phyloP scores from a whole-genome alignment of 2,113 vertebrate genomes.

The Speoplatyrhinus poulsoni region DNA sequence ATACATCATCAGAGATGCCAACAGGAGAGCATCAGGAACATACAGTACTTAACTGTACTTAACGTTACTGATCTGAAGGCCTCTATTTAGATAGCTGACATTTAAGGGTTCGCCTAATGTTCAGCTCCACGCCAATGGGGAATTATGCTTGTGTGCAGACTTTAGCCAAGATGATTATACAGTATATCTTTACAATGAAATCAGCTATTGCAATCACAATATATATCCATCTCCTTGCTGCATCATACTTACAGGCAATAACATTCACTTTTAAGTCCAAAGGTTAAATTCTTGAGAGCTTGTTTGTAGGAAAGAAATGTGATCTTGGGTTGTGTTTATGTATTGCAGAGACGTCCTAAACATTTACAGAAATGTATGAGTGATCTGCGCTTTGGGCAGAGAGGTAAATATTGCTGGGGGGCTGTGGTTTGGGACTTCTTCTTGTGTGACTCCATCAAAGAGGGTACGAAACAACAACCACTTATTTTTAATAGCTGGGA shows the following conservation, averaged over 20 bases:
- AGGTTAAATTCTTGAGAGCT: constrained; percentile 20
- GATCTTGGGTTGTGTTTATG: constrained; percentile 41
- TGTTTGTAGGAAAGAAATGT: constrained; percentile 31
- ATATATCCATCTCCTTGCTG: constrained; percentile 19
- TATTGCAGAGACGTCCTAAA: constrained; percentile 27
- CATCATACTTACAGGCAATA: constrained; percentile 21
- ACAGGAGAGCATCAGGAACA: neutral
- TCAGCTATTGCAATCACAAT: constrained; percentile 24
- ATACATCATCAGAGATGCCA: constrained; percentile 6
- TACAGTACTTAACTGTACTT: neutral
- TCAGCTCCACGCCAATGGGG: constrained; percentile 3
- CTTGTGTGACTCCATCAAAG: neutral
- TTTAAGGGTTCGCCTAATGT: constrained; percentile 9
- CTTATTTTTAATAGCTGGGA: neutral
- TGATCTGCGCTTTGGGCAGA: constrained; percentile 1
- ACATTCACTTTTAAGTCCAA: constrained; percentile 14
- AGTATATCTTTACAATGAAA: constrained; percentile 25
- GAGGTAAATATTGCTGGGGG: constrained; percentile 20
- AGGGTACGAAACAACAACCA: neutral
- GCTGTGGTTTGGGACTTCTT: neutral
- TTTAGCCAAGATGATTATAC: constrained; percentile 27
- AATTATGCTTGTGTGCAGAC: constrained; percentile 15
- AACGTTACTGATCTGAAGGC: constrained; percentile 5
- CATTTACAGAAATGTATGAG: constrained; percentile 21
- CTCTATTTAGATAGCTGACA: constrained; percentile 25